Conservation (phyloP, 2,113 vertebrate species). For the Hydropotes inermis region DNA sequence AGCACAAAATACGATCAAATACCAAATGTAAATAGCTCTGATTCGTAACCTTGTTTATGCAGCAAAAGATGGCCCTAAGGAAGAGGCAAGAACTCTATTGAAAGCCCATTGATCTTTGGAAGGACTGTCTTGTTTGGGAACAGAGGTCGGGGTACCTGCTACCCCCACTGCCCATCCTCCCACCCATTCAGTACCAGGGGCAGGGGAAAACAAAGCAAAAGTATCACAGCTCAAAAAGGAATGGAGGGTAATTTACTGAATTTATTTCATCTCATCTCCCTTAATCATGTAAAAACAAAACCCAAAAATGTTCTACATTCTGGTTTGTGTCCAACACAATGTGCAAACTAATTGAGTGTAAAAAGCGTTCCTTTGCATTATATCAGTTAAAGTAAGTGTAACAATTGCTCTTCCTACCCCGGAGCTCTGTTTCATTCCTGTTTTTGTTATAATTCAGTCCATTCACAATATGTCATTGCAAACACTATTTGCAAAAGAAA, state of each 20-base stretch:
- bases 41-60: neutral
- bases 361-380: constrained; percentile 86
- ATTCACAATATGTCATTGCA: constrained; percentile 78
- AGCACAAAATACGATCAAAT: neutral
- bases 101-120: neutral
- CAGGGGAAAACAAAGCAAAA: neutral
- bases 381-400: constrained; percentile 85
- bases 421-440: constrained; percentile 83
- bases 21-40: neutral
- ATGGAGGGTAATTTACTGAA: constrained; percentile 44
- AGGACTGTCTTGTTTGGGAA: neutral
- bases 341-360: constrained; percentile 89
- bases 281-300: constrained; percentile 70
- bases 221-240: neutral
- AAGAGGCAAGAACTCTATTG: neutral
- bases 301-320: constrained; percentile 50
- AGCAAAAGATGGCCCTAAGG: neutral
- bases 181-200: neutral
- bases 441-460: constrained; percentile 75
- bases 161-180: rapidly evolving
- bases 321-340: constrained; percentile 71
- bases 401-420: constrained; percentile 85
- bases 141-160: neutral
- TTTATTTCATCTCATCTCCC: constrained; percentile 65
- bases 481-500: constrained; percentile 72